Evolutionary conservation across 2,113 vertebrate genomes (phyloP).

Genomic region (Candoia aspera): DNA sequence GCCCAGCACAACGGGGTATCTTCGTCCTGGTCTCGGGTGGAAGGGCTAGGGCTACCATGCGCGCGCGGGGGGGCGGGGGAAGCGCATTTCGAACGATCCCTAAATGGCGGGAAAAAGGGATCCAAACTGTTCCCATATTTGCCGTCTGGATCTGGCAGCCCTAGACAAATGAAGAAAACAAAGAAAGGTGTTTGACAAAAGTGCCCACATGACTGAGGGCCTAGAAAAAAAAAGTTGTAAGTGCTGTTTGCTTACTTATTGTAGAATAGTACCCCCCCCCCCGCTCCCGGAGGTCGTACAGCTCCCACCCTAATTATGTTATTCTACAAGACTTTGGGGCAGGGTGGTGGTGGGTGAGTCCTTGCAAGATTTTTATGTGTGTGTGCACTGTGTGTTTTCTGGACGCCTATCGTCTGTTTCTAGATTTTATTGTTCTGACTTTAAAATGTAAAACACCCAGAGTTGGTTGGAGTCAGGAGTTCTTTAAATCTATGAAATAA

Average conservation of each 20-base stretch:
- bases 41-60: not conserved
- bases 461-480: not conserved
- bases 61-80: too few species aligned
- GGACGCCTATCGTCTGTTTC: not conserved
- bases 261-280: not conserved
- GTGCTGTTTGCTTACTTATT: not conserved
- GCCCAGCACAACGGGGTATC: not conserved
- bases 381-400: not conserved
- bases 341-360: not conserved
- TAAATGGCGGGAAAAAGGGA: not conserved
- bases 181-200: not conserved
- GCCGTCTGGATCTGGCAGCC: not conserved
- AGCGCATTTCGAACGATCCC: not conserved
- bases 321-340: not conserved
- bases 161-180: not conserved
- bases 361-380: not conserved
- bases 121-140: not conserved
- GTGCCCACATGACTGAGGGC: not conserved
- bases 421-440: not conserved
- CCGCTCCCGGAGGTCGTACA: not conserved
- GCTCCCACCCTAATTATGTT: not conserved
- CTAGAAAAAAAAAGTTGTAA: not conserved
- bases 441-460: not conserved
- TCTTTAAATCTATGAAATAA: not conserved
- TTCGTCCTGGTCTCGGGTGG: not conserved